phyloP scores from a whole-genome alignment of 2,888 invertebrate genomes.

The Phlogophora meticulosa region DNA sequence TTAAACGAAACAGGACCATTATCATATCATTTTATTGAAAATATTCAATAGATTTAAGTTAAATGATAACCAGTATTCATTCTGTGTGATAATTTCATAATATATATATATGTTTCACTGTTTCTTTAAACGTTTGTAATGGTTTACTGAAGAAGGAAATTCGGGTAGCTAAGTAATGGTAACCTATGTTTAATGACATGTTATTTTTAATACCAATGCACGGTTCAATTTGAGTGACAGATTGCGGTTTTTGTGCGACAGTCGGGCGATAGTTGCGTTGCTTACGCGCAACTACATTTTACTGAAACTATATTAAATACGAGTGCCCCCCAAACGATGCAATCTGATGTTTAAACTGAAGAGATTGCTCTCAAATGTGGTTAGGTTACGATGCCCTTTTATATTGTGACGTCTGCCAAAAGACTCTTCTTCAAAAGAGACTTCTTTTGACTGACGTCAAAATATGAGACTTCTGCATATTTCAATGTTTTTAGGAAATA shows the following conservation, averaged over 20 bases:
- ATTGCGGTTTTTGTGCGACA: not conserved
- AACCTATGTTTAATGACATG: too few species aligned
- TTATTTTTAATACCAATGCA: too few species aligned
- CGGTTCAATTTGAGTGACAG: not conserved
- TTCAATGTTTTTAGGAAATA: conserved; percentile 22
- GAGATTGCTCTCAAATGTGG: not conserved
- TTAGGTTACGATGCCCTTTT: too few species aligned
- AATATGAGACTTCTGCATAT: too few species aligned
- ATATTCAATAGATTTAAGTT: conserved; percentile 60
- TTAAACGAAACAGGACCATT: conserved; percentile 40
- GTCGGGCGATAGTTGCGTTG: not conserved
- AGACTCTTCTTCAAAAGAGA: too few species aligned
- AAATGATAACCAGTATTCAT: conserved; percentile 60
- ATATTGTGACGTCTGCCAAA: too few species aligned
- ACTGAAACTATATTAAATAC: not conserved
- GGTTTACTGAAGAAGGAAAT: too few species aligned
- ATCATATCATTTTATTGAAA: conserved; percentile 51
- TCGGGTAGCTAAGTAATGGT: too few species aligned
- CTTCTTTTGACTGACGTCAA: too few species aligned
- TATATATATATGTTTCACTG: conserved; percentile 18
- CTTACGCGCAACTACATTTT: conserved; percentile 6
- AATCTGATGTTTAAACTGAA: not conserved
- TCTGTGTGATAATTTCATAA: conserved; percentile 45
- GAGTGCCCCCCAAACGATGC: not conserved
- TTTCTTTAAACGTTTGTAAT: conserved; percentile 19